Conservation (phyloP, 1,140 invertebrate genomes). For the Tribolium castaneum region DNA sequence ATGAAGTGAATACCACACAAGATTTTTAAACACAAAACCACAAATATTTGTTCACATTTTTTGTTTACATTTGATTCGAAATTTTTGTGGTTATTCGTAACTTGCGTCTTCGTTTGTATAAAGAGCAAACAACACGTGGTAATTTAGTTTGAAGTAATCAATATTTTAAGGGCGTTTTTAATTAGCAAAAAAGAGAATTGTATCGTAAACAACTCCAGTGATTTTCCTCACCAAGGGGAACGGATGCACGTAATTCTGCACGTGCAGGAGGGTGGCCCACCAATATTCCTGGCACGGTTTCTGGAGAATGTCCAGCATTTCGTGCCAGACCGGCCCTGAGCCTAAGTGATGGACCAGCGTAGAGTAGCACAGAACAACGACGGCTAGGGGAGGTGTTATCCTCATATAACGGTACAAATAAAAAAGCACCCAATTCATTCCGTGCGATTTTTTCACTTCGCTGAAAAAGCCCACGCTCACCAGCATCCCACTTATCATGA, state of each 20-base stretch:
- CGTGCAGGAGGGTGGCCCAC: conserved; percentile 51
- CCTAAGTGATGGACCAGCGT: conserved; percentile 51
- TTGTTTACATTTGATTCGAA: no score
- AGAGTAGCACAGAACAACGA: conserved; percentile 51
- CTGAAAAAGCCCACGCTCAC: conserved; percentile 65
- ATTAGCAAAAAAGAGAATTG: not conserved
- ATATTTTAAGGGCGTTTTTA: conserved; percentile 4
- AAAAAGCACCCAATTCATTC: conserved; percentile 52
- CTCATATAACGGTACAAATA: conserved; percentile 54
- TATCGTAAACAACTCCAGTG: not conserved
- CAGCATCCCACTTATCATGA: conserved; percentile 67
- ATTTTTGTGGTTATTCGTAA: not conserved
- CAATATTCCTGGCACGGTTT: conserved; percentile 52
- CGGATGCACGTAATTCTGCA: conserved; percentile 53
- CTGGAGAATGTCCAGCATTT: conserved; percentile 49
- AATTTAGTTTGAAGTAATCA: not conserved
- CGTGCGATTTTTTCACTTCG: conserved; percentile 55
- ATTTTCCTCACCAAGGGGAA: conserved; percentile 47
- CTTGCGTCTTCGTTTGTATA: no score
- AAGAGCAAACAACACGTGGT: no score
- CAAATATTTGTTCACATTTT: no score
- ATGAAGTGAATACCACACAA: no score
- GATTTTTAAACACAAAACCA: no score
- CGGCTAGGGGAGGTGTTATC: conserved; percentile 50
- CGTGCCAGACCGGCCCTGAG: conserved; percentile 53